phyloP scores from a whole-genome alignment of 1,140 invertebrate genomes.

The Dufourea novaeangliae region DNA sequence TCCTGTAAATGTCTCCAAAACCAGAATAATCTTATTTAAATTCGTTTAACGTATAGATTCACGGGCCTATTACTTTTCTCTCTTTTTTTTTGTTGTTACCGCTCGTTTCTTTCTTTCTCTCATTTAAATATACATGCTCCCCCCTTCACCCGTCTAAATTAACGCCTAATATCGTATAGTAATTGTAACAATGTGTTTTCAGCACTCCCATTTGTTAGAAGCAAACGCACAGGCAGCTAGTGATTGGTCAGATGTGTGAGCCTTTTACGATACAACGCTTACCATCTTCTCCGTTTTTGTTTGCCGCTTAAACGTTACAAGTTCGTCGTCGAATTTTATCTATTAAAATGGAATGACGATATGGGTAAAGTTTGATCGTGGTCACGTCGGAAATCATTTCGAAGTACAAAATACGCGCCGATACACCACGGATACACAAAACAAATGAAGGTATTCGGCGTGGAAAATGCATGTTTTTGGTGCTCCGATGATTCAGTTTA shows the following conservation, averaged over 20 bases:
- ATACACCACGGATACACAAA: constrained; percentile 12
- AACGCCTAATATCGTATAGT: constrained; percentile 35
- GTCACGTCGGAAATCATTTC: constrained; percentile 48
- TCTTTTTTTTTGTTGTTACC: not conserved
- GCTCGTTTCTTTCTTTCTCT: not conserved
- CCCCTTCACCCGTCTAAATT: constrained; percentile 20
- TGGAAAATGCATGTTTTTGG: constrained; percentile 21
- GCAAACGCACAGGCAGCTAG: constrained; percentile 77
- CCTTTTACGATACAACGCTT: constrained; percentile 66
- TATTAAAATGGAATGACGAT: constrained; percentile 67
- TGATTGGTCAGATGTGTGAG: constrained; percentile 77
- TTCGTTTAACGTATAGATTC: constrained; percentile 21
- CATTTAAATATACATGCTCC: constrained; percentile 14
- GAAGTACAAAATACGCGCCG: constrained; percentile 28
- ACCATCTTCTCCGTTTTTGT: not conserved
- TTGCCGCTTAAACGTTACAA: constrained; percentile 32
- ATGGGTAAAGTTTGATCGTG: constrained; percentile 61
- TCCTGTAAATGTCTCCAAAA: constrained; percentile 49
- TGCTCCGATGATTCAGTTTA: not conserved
- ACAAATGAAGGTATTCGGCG: constrained; percentile 8
- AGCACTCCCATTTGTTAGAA: constrained; percentile 66
- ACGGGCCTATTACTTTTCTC: not conserved
- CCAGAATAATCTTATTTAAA: constrained; percentile 30
- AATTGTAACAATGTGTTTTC: constrained; percentile 56
- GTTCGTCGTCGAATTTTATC: constrained; percentile 42